These are phyloP conservation scores for Nyctereutes procyonoides DNA, from an alignment of 2,113 vertebrate genomes.

Conservation along the genomic window DNA sequence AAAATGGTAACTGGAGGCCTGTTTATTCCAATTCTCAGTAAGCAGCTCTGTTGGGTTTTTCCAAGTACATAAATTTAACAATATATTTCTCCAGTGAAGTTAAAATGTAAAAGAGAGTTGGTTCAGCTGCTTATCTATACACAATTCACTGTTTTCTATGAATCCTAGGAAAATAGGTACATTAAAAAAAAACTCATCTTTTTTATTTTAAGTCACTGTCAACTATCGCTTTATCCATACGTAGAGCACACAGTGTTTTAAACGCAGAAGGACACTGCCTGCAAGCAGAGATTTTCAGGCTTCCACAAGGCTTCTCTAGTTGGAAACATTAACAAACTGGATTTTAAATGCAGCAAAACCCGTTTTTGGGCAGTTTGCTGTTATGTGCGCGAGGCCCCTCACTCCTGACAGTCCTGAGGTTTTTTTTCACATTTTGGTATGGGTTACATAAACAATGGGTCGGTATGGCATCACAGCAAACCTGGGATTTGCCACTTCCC, in stretches of 20 bases:
- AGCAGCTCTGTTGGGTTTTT: conserved; percentile 30
- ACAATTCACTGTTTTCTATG: conserved; percentile 6
- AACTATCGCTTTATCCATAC: conserved; percentile 55
- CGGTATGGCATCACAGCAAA: background rate
- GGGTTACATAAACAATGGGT: conserved; percentile 54
- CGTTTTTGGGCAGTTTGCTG: background rate
- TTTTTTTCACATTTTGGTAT: conserved; percentile 55
- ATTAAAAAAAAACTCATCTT: conserved; percentile 26
- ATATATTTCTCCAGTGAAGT: conserved; percentile 70
- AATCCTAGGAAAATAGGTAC: conserved; percentile 62
- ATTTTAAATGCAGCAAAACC: conserved; percentile 66
- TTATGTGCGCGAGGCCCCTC: conserved; percentile 61
- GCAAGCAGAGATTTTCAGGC: conserved; percentile 54
- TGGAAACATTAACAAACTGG: conserved; percentile 67
- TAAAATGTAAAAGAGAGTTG: conserved; percentile 52
- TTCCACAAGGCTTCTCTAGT: conserved; percentile 63
- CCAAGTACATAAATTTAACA: conserved; percentile 72
- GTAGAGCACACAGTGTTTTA: conserved; percentile 28
- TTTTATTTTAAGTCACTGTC: conserved; percentile 52
- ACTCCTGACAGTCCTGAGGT: conserved; percentile 52
- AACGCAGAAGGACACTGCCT: conserved; percentile 61
- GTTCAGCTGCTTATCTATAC: conserved; percentile 44
- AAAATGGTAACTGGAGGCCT: conserved; percentile 71
- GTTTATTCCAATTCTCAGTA: conserved; percentile 67
- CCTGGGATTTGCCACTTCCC: conserved; percentile 41